Evolutionary conservation across 1,140 invertebrate genomes (phyloP).

Genomic region (Bombus sylvicola): DNA sequence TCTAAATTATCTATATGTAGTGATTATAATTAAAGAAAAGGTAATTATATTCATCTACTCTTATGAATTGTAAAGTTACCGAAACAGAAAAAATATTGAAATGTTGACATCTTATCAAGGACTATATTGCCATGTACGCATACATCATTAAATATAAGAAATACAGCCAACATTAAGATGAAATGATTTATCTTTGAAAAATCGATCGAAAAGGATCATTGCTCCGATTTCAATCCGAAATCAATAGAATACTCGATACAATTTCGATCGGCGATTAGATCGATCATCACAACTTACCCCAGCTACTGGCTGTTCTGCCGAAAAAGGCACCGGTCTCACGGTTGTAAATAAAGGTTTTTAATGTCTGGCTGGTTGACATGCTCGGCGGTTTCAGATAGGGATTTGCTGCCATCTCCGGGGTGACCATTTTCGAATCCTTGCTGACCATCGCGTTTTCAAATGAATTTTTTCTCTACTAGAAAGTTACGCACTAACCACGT

Average conservation of each 20-base stretch:
- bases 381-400: slow-evolving; percentile 79
- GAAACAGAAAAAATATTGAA: too few relatives aligned
- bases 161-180: too few relatives aligned
- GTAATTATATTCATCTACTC: too few relatives aligned
- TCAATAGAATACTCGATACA: neutral
- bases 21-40: too few relatives aligned
- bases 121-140: too few relatives aligned
- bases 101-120: too few relatives aligned
- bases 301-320: slow-evolving; percentile 88
- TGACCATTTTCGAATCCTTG: slow-evolving; percentile 69
- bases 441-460: slow-evolving; percentile 66
- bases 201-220: neutral
- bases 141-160: too few relatives aligned
- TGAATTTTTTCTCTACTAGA: neutral
- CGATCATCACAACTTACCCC: slow-evolving; percentile 86
- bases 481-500: slow-evolving; percentile 28
- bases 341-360: slow-evolving; percentile 87
- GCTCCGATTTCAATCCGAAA: neutral
- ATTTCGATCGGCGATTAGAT: neutral
- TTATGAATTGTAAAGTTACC: too few relatives aligned
- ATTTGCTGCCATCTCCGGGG: slow-evolving; percentile 71
- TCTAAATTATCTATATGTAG: neutral
- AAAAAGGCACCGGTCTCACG: slow-evolving; percentile 87
- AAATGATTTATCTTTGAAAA: neutral
- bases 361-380: slow-evolving; percentile 66